Percentiles rank a stretch among this genome's conserved stretches.
These are phyloP conservation scores for Carollia perspicillata DNA, from an alignment of 2,113 vertebrate species.

Conservation along the genomic window DNA sequence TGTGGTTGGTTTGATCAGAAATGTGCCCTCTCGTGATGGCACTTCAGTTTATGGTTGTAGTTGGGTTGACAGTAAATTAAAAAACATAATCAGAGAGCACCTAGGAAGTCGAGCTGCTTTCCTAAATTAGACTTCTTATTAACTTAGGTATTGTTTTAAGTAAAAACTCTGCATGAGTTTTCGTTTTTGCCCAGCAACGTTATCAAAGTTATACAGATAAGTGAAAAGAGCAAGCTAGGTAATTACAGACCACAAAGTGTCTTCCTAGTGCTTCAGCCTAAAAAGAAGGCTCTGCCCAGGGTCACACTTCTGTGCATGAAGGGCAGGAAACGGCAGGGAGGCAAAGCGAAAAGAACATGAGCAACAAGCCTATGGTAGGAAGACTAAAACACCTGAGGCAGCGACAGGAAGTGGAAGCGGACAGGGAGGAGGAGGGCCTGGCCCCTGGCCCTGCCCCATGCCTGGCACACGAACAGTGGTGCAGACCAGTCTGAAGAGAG, in stretches of 20 bases:
- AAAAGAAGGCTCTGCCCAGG: background rate
- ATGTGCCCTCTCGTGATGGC: background rate
- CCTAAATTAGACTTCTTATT: slow-evolving; percentile 30
- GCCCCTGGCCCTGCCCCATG: background rate
- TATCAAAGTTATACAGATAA: background rate
- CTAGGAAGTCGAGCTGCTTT: background rate
- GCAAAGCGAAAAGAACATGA: background rate
- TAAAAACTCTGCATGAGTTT: background rate
- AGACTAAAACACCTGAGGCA: background rate
- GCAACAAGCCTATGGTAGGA: background rate
- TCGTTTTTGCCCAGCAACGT: slow-evolving; percentile 3
- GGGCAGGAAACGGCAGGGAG: background rate
- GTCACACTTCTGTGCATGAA: background rate
- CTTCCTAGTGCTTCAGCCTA: background rate
- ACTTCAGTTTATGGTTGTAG: background rate
- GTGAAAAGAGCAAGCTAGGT: background rate
- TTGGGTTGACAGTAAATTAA: slow-evolving; percentile 23
- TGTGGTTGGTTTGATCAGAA: slow-evolving; percentile 56
- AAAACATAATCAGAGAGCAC: background rate
- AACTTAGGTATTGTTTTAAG: background rate
- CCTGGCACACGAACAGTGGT: background rate
- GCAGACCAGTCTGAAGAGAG: background rate
- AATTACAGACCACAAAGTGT: background rate
- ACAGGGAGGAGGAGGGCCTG: background rate
- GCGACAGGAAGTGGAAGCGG: background rate